Base-by-base conservation (phyloP, 2,888 invertebrate genomes). In the Acanthococcus lagerstroemiae region DNA sequence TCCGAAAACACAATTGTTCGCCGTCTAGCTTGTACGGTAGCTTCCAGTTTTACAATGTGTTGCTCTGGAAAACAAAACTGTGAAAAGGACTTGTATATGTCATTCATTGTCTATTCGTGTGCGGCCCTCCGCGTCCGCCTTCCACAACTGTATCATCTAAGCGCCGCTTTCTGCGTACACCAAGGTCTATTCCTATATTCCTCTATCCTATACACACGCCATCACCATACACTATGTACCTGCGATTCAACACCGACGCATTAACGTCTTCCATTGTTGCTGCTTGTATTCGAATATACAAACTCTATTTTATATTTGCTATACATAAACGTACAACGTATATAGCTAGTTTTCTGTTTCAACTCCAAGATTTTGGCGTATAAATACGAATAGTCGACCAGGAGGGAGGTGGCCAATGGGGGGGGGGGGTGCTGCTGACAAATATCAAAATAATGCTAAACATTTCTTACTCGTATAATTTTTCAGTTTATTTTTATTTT, bases 61-160 rank as follows among this genome's bases (percentile, higher is more conserved):
- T 30, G 44, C 37, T 57, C 21, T 57, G 44, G 22, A 57, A 57
- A 57, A 57, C 57, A 57, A 57, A 57, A 57, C 21, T 57, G 44
- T 44, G 57, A 57, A 57, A 44, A 57, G 57, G 57, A 57, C 57
- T 57, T 57, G 44, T 57, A 37, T 44, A 30, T 57, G 57, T 57
- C 57, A 57, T 57, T 57, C 57, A 57, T 57, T 57, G 57, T 57
- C 55, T 52, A 19, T 52, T 21, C 21, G 48, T 48, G 6, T 9
- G 19, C 52, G 24, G 19, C 52, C 15, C 52, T 15, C 52, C 15
- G 15, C 52, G 15, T 52, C 24, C 52, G 3, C 22, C 9, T 52
- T 45, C 46, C 19, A 15, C 19, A 19, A 19, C 46, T 45, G 46
- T 45, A 45, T 45, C 46, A 45, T 45, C 46, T 17, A 5, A 5